Conservation (phyloP, 2,888 invertebrate genomes). For the Arge pagana region DNA sequence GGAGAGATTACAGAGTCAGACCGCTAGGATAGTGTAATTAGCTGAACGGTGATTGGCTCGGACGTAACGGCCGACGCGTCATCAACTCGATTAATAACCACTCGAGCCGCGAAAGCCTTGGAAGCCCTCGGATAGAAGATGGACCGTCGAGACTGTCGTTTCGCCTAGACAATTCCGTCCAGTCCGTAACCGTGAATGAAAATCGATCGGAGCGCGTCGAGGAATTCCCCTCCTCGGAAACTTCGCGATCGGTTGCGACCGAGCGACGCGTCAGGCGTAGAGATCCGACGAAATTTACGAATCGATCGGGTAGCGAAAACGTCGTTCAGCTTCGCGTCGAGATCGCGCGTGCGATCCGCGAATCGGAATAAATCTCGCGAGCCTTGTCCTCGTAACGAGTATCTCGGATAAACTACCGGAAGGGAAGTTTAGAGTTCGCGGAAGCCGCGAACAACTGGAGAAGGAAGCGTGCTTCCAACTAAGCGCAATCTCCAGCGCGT, state of each 20-base stretch:
- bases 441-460: conserved; percentile 57
- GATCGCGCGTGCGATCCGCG: too few species aligned
- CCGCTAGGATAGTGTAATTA: conserved; percentile 16
- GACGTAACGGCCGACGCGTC: conserved; percentile 17
- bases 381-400: background rate
- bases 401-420: conserved; percentile 17
- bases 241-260: too few species aligned
- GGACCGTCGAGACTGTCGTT: conserved; percentile 13
- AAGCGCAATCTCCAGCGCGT: conserved; percentile 48
- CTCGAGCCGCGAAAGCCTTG: conserved; percentile 12
- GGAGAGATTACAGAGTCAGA: conserved; percentile 19
- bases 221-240: too few species aligned
- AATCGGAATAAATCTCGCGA: too few species aligned
- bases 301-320: conserved; percentile 38
- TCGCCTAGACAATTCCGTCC: too few species aligned
- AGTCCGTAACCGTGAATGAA: too few species aligned
- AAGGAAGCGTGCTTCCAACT: conserved; percentile 59
- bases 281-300: too few species aligned
- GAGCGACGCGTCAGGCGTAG: too few species aligned
- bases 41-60: conserved; percentile 18
- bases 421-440: conserved; percentile 49
- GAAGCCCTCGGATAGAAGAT: too few species aligned
- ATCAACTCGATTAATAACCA: conserved; percentile 21
- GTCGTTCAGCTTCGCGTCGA: conserved; percentile 28
- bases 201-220: too few species aligned